Evolutionary conservation across 2,113 vertebrate species (phyloP).

Genomic region (Callipepla squamata): DNA sequence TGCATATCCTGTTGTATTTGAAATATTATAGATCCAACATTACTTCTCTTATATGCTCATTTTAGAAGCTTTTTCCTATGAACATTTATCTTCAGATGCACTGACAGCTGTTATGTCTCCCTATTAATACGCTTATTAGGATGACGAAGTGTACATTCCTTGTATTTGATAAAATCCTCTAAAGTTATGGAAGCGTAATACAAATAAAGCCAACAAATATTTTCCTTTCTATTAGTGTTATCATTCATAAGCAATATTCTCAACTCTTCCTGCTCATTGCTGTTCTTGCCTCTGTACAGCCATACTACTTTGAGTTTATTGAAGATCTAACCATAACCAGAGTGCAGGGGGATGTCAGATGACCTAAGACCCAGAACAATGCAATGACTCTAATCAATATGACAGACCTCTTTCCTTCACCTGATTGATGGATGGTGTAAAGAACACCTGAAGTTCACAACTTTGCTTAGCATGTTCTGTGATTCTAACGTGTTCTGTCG

Average conservation of each 20-base stretch:
- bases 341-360: background rate
- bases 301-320: background rate
- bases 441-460: background rate
- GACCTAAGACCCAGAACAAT: background rate
- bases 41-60: background rate
- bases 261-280: rapidly evolving
- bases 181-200: background rate
- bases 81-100: background rate
- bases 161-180: background rate
- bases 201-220: background rate
- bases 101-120: background rate
- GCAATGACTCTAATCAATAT: background rate
- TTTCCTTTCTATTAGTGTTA: background rate
- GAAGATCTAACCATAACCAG: background rate
- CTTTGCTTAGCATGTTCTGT: background rate
- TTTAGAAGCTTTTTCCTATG: background rate
- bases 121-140: background rate
- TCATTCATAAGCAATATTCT: background rate
- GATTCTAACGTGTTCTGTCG: background rate
- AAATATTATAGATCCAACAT: background rate
- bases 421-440: background rate
- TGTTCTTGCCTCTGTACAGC: background rate
- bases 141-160: background rate
- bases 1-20: constrained; percentile 16
- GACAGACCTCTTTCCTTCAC: background rate